Evolutionary conservation across 1,140 invertebrate species (phyloP).

Genomic region (Microvelia longipes): DNA sequence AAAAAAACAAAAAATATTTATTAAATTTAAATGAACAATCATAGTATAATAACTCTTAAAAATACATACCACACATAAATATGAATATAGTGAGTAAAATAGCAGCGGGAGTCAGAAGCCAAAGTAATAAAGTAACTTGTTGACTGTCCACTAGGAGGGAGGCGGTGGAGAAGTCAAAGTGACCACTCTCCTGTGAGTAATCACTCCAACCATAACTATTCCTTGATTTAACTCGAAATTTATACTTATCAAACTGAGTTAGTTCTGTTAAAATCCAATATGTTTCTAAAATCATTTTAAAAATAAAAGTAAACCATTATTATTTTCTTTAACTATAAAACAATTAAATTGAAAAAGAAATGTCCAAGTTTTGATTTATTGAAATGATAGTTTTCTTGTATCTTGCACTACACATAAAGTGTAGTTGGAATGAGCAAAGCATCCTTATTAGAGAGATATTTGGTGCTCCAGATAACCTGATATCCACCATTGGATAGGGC

Average conservation of each 20-base stretch:
- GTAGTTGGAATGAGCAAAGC: no score
- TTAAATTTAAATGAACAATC: no score
- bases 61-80: conserved; percentile 33
- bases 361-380: no score
- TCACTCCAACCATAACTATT: conserved; percentile 59
- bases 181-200: conserved; percentile 49
- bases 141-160: conserved; percentile 41
- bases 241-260: conserved; percentile 39
- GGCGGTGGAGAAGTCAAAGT: conserved; percentile 34
- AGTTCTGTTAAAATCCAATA: conserved; percentile 62
- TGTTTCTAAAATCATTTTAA: conserved; percentile 40
- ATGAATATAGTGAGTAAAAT: conserved; percentile 27
- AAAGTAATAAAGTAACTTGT: conserved; percentile 39
- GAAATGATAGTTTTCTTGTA: no score
- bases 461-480: no score
- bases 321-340: not conserved
- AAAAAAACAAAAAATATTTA: no score
- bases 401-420: no score
- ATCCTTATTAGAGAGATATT: no score
- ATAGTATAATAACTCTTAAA: no score
- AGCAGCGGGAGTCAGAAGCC: conserved; percentile 37
- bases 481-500: no score
- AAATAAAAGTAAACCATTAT: conserved; percentile 10
- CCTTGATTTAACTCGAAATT: conserved; percentile 59
- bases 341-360: no score